Evolutionary conservation across 2,888 invertebrate genomes (phyloP), one percentile per base, ranked within the genome.

Genomic region (Agelastica alni): DNA sequence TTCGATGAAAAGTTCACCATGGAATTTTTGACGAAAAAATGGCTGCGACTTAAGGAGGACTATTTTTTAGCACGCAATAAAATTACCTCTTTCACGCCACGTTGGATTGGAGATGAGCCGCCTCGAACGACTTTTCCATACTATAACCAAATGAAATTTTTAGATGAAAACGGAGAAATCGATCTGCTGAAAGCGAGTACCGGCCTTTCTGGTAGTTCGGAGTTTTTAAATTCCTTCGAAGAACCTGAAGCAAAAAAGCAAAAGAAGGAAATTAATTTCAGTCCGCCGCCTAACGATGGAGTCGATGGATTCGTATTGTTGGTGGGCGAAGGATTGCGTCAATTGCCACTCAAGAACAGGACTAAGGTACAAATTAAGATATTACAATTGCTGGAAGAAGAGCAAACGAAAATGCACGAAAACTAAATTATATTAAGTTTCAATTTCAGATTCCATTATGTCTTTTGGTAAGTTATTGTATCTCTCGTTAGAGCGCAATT

Each of bases 1-100:
- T 45, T 45, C n/a, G 34, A 45, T 2, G 14, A 20, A 12, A 32
- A 14, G 34, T 45, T 34, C 22, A 14, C 34, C 4, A 10, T 34
- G 7, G 32, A 34, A n/a, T 45, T 45, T 45, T 22, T 45, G n/a
- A 34, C 28, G 7, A 45, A 45, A n/a, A 45, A 34, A 22, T 45
- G 45, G 45, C 2, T 13, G 4, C 32, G 34, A 5, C 22, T 45
- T 7, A 32, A 13, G 22, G 20, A 45, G 1, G n/a, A 12, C n/a
- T 45, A 45, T 14, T 17, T 5, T 4, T 16, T 30, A 16, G 17
- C 28, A 9, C 12, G 10, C 10, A 12, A 10, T 5, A 43, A 43
- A 43, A 10, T 43, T 9, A 17, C 12, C 2, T 10, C 12, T 0
- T 43, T 30, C 12, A 14, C 18, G n/a, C 18, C 43, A 16, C 13